Percentiles rank a stretch among this genome's conserved stretches.
phyloP scores from a whole-genome alignment of 2,888 invertebrate genomes.

The Melinopterus prodromus region DNA sequence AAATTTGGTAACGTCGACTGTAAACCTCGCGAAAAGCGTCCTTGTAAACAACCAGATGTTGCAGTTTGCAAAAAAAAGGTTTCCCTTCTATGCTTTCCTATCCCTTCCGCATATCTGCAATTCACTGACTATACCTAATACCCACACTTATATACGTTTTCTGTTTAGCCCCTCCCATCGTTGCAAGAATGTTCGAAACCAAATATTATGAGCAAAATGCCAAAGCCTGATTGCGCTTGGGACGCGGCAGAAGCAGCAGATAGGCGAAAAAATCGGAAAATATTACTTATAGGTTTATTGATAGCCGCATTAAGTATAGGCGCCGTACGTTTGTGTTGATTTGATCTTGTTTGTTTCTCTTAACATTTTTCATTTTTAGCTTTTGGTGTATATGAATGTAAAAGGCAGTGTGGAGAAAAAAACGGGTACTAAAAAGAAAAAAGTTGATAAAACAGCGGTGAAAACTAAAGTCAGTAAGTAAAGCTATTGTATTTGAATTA shows the following conservation, averaged over 20 bases:
- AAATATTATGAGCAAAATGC: conserved; percentile 45
- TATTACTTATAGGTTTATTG: conserved; percentile 49
- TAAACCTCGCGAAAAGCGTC: conserved; percentile 35
- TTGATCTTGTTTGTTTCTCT: conserved; percentile 23
- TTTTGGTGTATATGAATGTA: conserved; percentile 29
- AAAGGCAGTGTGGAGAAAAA: conserved; percentile 30
- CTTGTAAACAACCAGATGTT: conserved; percentile 37
- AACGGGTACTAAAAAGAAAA: conserved; percentile 35
- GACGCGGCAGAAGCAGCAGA: conserved; percentile 39
- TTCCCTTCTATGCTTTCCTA: conserved; percentile 11
- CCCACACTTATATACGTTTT: conserved; percentile 26
- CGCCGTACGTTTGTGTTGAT: conserved; percentile 46
- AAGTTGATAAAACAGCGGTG: conserved; percentile 21
- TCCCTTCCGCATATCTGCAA: background rate
- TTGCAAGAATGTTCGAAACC: conserved; percentile 44
- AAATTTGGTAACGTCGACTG: conserved; percentile 34
- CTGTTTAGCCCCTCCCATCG: conserved; percentile 42
- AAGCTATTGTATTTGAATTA: too few relatives aligned
- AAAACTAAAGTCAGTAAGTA: conserved; percentile 19
- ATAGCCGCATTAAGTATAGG: conserved; percentile 51
- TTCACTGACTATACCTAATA: background rate
- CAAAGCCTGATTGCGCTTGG: conserved; percentile 47
- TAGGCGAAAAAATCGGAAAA: conserved; percentile 42
- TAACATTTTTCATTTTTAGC: conserved; percentile 35
- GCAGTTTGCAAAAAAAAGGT: conserved; percentile 32